Base-by-base conservation (phyloP, 2,797 vertebrate species). In the Enteromius mattozi region DNA sequence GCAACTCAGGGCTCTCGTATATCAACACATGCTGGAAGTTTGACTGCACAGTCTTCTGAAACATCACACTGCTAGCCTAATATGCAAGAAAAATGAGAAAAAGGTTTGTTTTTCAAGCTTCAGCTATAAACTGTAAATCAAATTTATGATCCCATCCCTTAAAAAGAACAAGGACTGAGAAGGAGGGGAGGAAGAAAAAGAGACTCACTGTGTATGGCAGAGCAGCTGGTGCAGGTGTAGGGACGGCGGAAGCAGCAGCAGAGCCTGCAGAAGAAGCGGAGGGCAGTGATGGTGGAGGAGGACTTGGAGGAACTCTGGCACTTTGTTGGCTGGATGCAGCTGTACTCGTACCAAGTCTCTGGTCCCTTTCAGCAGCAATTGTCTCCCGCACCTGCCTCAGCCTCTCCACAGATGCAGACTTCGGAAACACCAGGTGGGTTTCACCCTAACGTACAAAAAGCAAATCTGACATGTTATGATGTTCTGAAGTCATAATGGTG, bases 391-490 rank as follows among this genome's bases (percentile, higher is more conserved):
- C 95, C 89, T 93, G 94, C 88, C 93, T 95, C 51, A 99, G 91
- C 80, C 96, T 96, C 2, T 98, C 95, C 86, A 98, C 95, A 0
- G 97, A 97, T 40, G 97, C 96, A 78, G 97, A 96, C 87, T 95
- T 96, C 19, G 97, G 97, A 86, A 99, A 99, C 82, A 99, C 93
- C 85, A 99, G 93, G 91, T 99, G 97, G 7, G 98, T 99, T 92
- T 99, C 97, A 86, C 95, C 97, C 98, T 99, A 90, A 82, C 14
- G 2, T 2, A 72, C 7, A 81, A 17, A 61, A 70, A 51, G 19
- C 30, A 27, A n/a, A 37, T 75, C 17, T 21, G 27, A 24, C 8
- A 45, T 13, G 24, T 17, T 21, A 47, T 63, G 9, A 51, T 35
- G 27, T 21, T 49, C 24, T 70, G 7, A 54, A 65, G 45, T 6